A percentile compares a stretch with the other conserved stretches of the same genome.
Evolutionary conservation across 2,113 vertebrate genomes (phyloP).

Genomic region (Oostethus manadensis): DNA sequence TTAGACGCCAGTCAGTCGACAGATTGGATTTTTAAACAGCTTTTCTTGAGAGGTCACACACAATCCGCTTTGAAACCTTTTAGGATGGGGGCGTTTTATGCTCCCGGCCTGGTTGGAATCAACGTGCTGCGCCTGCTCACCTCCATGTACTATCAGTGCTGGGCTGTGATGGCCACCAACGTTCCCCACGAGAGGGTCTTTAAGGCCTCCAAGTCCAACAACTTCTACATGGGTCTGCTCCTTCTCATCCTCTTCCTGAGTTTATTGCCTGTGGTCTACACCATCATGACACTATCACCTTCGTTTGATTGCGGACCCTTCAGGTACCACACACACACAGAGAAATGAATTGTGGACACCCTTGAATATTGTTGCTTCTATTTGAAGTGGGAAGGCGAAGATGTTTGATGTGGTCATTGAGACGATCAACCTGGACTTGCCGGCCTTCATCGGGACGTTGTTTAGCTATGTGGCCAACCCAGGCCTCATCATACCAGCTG

Average conservation of each 20-base stretch:
- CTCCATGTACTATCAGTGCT: constrained; percentile 99
- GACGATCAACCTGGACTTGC: constrained; percentile 88
- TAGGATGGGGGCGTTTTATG: constrained; percentile 97
- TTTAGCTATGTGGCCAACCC: constrained; percentile 92
- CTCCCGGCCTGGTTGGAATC: constrained; percentile 92
- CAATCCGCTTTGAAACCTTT: background rate
- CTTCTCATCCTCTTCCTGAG: constrained; percentile 95
- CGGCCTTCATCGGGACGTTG: constrained; percentile 87
- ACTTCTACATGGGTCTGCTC: constrained; percentile 97
- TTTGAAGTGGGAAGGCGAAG: constrained; percentile 82
- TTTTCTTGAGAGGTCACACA: background rate
- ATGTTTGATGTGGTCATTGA: constrained; percentile 96
- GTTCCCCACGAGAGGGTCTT: constrained; percentile 94
- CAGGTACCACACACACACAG: constrained; percentile 69
- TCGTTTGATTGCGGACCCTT: constrained; percentile 96
- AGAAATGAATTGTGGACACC: background rate
- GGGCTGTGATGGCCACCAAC: constrained; percentile 97
- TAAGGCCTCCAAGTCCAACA: constrained; percentile 97
- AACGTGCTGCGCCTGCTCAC: constrained; percentile 92
- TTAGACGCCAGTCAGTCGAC: too few species aligned
- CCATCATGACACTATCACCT: constrained; percentile 93
- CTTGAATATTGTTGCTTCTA: background rate
- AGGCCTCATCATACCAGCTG: constrained; percentile 91
- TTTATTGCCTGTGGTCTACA: constrained; percentile 92
- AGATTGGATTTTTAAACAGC: background rate